Evolutionary conservation across 2,797 vertebrate genomes (phyloP).

Genomic region (Ptychadena robeensis): DNA sequence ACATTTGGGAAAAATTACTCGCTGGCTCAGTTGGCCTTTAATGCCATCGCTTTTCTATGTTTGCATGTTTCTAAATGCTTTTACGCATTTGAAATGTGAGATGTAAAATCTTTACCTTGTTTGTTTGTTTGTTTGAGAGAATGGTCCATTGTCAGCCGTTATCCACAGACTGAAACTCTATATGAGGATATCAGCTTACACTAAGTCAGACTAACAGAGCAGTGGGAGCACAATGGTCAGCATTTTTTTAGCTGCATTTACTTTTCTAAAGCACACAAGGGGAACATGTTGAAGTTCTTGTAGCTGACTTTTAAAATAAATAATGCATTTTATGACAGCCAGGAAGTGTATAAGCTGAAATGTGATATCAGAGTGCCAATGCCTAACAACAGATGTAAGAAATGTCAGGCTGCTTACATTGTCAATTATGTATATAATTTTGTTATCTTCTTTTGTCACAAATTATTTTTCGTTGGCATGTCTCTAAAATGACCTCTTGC

Average conservation of each 20-base stretch:
- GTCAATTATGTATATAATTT: conserved; percentile 6
- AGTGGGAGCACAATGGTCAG: background rate
- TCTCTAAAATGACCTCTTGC: background rate
- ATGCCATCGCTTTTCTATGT: too few species aligned
- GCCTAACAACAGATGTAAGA: conserved; percentile 21
- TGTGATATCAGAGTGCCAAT: conserved; percentile 8
- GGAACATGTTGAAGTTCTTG: conserved; percentile 1
- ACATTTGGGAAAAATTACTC: too few species aligned
- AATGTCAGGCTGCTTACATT: background rate
- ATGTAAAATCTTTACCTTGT: background rate
- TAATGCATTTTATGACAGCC: conserved; percentile 44
- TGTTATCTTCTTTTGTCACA: background rate
- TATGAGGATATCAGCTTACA: conserved; percentile 11
- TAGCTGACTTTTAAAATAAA: conserved; percentile 11
- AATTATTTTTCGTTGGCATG: background rate
- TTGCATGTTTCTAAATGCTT: too few species aligned
- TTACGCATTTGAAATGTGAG: background rate
- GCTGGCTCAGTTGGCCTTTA: too few species aligned
- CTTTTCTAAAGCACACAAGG: background rate
- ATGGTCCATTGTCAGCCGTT: background rate
- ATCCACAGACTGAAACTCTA: conserved; percentile 5
- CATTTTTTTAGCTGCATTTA: conserved; percentile 23
- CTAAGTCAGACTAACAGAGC: background rate
- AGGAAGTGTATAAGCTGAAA: conserved; percentile 25
- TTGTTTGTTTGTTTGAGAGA: background rate